Conservation (phyloP, 1,140 invertebrate genomes). For the Pseudomyrmex pallidus region DNA sequence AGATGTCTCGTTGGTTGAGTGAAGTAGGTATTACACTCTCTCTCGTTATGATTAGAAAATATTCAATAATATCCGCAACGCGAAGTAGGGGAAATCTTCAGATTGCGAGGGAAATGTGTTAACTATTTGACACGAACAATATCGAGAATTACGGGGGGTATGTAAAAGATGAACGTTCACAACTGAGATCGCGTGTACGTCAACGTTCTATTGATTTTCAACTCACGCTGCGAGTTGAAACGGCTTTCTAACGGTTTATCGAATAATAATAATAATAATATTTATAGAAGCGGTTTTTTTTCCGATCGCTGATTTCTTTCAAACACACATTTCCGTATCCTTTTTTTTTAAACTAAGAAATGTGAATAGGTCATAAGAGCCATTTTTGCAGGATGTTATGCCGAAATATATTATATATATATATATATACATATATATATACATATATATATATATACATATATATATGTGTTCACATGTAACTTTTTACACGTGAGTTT, state of each 20-base stretch:
- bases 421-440: no score
- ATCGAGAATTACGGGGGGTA: neutral
- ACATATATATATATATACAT: no score
- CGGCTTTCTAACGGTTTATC: neutral
- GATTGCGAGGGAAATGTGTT: slow-evolving; percentile 30
- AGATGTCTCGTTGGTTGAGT: neutral
- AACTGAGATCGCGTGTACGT: slow-evolving; percentile 36
- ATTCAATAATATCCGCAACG: neutral
- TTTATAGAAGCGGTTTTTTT: slow-evolving; percentile 10
- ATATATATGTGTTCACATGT: no score
- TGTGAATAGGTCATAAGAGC: no score
- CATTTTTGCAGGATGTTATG: no score
- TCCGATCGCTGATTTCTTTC: neutral
- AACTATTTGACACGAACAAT: neutral
- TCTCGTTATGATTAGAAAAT: slow-evolving; percentile 13
- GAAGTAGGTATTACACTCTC: neutral
- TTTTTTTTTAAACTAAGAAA: no score
- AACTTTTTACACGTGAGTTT: no score
- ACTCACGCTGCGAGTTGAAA: neutral
- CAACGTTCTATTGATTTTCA: slow-evolving; percentile 13
- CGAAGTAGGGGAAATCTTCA: neutral
- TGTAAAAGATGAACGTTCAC: slow-evolving; percentile 3
- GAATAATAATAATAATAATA: slow-evolving; percentile 23
- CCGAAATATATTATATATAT: no score
- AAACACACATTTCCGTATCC: neutral